phyloP scores from a whole-genome alignment of 1,140 invertebrate species.

The Pogonomyrmex californicus region DNA sequence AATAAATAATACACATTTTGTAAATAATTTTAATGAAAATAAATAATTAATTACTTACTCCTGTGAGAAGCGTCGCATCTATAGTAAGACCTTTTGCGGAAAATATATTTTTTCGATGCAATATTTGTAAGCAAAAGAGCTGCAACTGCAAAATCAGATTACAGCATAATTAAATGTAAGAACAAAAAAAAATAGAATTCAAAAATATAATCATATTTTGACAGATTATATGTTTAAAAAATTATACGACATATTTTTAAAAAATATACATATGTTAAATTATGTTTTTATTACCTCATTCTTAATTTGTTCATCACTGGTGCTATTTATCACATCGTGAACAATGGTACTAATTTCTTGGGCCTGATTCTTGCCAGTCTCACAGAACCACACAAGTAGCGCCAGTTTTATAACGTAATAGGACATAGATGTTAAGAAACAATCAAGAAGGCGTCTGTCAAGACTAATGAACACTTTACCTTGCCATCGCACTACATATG shows the following conservation, averaged over 20 bases:
- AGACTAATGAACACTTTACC: neutral
- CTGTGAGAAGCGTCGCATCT: conserved; percentile 69
- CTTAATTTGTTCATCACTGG: too few relatives aligned
- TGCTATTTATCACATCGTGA: too few relatives aligned
- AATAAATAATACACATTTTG: neutral
- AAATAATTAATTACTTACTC: conserved; percentile 58
- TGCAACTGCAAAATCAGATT: conserved; percentile 72
- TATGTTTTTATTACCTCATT: too few relatives aligned
- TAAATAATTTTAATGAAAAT: neutral
- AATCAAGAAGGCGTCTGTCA: neutral
- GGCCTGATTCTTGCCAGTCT: too few relatives aligned
- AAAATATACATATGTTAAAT: neutral
- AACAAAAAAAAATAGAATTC: neutral
- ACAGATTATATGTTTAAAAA: neutral
- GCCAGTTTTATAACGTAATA: conserved; percentile 66
- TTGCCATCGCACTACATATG: conserved; percentile 71
- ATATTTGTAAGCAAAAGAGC: conserved; percentile 77
- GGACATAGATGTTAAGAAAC: neutral
- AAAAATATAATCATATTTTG: neutral
- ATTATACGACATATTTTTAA: neutral
- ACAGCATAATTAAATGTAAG: neutral
- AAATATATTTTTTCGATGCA: conserved; percentile 75
- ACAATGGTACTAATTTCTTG: too few relatives aligned
- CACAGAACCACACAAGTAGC: too few relatives aligned
- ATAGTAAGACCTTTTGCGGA: conserved; percentile 72